Evolutionary conservation across 2,797 vertebrate genomes (phyloP).

Genomic region (Tamandua tetradactyla): DNA sequence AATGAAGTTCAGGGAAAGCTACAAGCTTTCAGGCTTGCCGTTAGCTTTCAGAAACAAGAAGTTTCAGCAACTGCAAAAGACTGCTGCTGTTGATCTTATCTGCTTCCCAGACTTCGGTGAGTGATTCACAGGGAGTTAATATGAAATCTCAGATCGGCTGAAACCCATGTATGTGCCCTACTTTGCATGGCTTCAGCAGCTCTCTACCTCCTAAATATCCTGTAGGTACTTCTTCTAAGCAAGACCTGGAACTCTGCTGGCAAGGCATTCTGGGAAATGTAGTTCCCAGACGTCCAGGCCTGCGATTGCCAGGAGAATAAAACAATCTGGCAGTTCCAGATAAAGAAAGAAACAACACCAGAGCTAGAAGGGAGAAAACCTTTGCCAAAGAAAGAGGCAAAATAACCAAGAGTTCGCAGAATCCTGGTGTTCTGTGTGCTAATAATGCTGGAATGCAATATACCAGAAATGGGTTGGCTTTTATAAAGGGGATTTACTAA

Average conservation of each 20-base stretch:
- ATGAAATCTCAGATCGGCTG: neutral
- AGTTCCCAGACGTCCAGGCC: neutral
- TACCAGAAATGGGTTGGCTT: too few relatives aligned
- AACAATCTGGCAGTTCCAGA: neutral
- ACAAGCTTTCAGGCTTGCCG: neutral
- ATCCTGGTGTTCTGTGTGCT: too few relatives aligned
- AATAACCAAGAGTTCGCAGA: neutral
- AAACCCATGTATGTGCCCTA: neutral
- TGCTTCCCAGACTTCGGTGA: neutral
- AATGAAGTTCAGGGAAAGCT: neutral
- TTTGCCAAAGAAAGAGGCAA: neutral
- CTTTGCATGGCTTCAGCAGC: neutral
- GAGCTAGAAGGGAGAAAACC: neutral
- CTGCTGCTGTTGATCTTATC: neutral
- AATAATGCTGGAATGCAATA: too few relatives aligned
- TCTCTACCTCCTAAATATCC: neutral
- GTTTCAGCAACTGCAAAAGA: neutral
- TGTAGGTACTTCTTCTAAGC: neutral
- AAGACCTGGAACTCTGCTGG: neutral
- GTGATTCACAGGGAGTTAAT: slow-evolving; percentile 12
- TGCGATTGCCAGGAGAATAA: neutral
- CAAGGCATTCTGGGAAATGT: slow-evolving; percentile 18
- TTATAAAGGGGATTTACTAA: too few relatives aligned
- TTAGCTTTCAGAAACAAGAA: neutral
- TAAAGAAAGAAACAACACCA: neutral